Percentiles rank a stretch among this genome's conserved stretches.
phyloP scores from a whole-genome alignment of 2,888 invertebrate genomes.

The Netelia melanura region DNA sequence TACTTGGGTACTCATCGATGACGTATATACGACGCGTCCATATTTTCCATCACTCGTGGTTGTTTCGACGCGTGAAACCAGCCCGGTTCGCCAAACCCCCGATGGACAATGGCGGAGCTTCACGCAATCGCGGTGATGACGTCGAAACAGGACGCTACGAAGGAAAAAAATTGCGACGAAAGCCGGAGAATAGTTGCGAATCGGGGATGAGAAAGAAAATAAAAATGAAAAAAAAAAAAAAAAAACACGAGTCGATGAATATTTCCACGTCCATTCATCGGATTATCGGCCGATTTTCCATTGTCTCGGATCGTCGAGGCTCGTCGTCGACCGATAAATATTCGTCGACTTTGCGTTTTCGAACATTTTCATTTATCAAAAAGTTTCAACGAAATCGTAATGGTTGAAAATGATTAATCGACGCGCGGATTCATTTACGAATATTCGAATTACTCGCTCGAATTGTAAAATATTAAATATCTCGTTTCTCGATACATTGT shows the following conservation, averaged over 20 bases:
- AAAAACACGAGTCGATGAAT: neutral
- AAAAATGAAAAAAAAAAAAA: neutral
- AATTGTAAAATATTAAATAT: neutral
- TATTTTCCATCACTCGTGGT: slow-evolving; percentile 19
- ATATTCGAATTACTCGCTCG: neutral
- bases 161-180: slow-evolving; percentile 14
- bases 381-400: too few species aligned
- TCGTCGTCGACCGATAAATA: too few species aligned
- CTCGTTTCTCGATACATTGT: too few species aligned
- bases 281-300: too few species aligned
- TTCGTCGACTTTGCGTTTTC: too few species aligned
- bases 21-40: slow-evolving; percentile 6
- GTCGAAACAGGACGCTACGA: neutral
- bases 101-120: neutral
- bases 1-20: slow-evolving; percentile 56
- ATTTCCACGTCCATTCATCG: too few species aligned
- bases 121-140: neutral
- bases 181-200: neutral
- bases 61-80: slow-evolving; percentile 3
- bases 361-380: too few species aligned
- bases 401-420: neutral
- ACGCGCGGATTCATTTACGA: neutral
- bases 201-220: neutral
- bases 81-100: slow-evolving; percentile 32
- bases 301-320: too few species aligned